phyloP scores from a whole-genome alignment of 1,140 invertebrate genomes.

The Drosophila setifemur region DNA sequence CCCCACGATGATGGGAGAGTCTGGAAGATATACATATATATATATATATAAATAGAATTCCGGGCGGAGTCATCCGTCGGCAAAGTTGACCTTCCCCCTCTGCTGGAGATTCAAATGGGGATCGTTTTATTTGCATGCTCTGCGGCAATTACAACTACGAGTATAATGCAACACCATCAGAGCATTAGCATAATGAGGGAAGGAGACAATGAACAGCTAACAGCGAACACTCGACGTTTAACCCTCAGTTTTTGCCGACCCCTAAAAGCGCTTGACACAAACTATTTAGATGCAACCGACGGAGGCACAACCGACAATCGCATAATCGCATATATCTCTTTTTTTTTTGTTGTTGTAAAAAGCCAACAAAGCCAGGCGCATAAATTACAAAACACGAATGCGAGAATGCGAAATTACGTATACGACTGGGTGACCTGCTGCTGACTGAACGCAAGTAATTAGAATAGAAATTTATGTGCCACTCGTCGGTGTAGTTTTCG shows the following conservation, averaged over 20 bases:
- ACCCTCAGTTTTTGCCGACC: slow-evolving; percentile 5
- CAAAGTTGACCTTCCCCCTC: slow-evolving; percentile 1
- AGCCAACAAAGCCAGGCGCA: slow-evolving; percentile 49
- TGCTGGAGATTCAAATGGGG: not conserved
- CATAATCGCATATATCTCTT: slow-evolving; percentile 57
- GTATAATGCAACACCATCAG: slow-evolving; percentile 39
- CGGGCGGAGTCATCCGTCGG: slow-evolving; percentile 10
- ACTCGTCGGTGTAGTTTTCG: slow-evolving; percentile 21
- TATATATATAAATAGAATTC: too few relatives aligned
- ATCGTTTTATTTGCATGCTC: slow-evolving; percentile 66
- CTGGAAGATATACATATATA: slow-evolving; percentile 1
- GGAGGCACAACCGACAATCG: slow-evolving; percentile 9
- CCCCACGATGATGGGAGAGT: not conserved
- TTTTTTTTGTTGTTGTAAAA: too few relatives aligned
- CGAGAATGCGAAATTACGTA: too few relatives aligned
- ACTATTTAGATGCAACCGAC: slow-evolving; percentile 36
- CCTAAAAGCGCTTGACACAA: slow-evolving; percentile 37
- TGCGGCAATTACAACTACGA: slow-evolving; percentile 54
- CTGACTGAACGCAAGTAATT: slow-evolving; percentile 70
- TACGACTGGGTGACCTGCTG: slow-evolving; percentile 62
- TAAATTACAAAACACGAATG: slow-evolving; percentile 58
- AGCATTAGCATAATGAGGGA: slow-evolving; percentile 63
- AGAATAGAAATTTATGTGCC: slow-evolving; percentile 75
- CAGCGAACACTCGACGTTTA: slow-evolving; percentile 31
- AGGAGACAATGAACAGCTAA: slow-evolving; percentile 22